A percentile compares a stretch with the other conserved stretches of the same genome.
Evolutionary conservation across 2,797 vertebrate genomes (phyloP).

Genomic region (Ctenosaura bakeri): DNA sequence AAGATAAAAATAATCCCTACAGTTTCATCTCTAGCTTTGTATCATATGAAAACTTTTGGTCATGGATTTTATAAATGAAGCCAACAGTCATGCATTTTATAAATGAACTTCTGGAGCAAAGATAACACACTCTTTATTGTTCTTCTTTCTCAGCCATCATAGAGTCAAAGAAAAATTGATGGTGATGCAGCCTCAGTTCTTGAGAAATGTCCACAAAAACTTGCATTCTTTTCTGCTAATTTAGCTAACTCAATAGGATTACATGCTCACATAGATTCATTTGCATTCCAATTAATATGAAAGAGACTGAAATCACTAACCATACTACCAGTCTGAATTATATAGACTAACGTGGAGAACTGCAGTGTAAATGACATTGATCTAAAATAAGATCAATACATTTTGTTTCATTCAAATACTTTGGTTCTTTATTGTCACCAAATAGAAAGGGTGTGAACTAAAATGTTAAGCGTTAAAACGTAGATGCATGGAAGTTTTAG

Average conservation of each 20-base stretch:
- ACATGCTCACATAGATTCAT: neutral
- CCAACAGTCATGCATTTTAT: slow-evolving; percentile 1
- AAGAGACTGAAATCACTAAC: neutral
- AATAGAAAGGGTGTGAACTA: neutral
- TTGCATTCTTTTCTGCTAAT: neutral
- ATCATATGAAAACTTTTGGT: neutral
- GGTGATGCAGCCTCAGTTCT: neutral
- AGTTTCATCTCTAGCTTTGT: neutral
- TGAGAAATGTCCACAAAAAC: neutral
- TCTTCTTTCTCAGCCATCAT: neutral
- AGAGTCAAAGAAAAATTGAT: neutral
- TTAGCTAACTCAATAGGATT: slow-evolving; percentile 4
- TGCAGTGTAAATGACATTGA: neutral
- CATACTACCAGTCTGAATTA: neutral
- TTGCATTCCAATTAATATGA: slow-evolving; percentile 10
- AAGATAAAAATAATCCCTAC: slow-evolving; percentile 46
- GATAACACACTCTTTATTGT: neutral
- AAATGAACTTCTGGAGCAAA: neutral
- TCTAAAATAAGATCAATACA: neutral
- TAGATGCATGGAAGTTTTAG: neutral
- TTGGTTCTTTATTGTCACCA: slow-evolving; percentile 2
- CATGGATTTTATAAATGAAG: slow-evolving; percentile 11
- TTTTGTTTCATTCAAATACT: neutral
- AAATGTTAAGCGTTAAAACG: fast-evolving
- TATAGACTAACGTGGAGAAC: neutral